These are phyloP conservation scores for Chorisops tibialis DNA, from an alignment of 2,888 invertebrate species.

Conservation along the genomic window DNA sequence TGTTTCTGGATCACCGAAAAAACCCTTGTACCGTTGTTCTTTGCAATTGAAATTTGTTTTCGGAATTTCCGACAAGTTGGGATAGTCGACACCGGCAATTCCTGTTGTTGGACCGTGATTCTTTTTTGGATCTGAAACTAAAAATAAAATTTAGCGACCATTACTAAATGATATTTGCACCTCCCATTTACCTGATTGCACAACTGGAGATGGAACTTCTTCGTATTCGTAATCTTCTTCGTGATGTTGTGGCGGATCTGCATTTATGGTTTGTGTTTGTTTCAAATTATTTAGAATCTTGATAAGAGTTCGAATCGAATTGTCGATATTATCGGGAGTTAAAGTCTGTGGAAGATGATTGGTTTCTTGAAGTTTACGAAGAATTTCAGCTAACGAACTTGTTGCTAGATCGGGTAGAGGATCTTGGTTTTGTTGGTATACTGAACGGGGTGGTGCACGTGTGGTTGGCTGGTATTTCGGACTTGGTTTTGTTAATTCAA, in stretches of 20 bases:
- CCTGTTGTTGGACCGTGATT: conserved; percentile 57
- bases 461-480: too few species aligned
- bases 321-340: conserved; percentile 73
- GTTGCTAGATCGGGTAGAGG: conserved; percentile 47
- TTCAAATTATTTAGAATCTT: conserved; percentile 71
- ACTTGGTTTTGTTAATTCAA: conserved; percentile 33
- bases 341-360: conserved; percentile 74
- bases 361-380: conserved; percentile 69
- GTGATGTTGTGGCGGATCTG: conserved; percentile 47
- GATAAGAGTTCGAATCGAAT: conserved; percentile 72
- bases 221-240: conserved; percentile 37
- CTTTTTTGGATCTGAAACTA: conserved; percentile 3
- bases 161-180: background rate
- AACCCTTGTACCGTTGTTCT: conserved; percentile 83
- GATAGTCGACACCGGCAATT: conserved; percentile 75
- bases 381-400: conserved; percentile 57
- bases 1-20: conserved; percentile 84
- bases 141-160: background rate
- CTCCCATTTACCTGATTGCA: background rate
- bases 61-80: conserved; percentile 71
- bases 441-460: background rate
- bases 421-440: background rate
- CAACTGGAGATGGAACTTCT: background rate
- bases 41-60: conserved; percentile 76
- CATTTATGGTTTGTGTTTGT: conserved; percentile 47